phyloP scores from a whole-genome alignment of 2,113 vertebrate species.

The Pteruthius melanotis region DNA sequence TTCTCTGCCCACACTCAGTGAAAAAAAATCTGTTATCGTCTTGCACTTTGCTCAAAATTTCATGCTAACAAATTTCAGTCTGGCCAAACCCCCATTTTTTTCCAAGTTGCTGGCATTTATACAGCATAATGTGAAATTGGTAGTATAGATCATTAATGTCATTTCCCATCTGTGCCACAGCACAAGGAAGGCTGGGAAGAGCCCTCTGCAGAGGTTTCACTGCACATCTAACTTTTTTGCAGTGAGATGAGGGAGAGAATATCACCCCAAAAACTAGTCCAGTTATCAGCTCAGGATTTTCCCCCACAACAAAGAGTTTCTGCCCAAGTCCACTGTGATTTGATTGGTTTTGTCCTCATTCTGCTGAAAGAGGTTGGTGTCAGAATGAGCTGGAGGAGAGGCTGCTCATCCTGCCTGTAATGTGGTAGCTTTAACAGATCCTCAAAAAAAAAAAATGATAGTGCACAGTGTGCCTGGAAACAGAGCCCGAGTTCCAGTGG shows the following conservation, averaged over 20 bases:
- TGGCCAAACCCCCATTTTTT: background rate
- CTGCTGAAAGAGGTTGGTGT: background rate
- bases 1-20: background rate
- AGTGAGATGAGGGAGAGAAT: background rate
- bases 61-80: background rate
- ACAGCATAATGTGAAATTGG: background rate
- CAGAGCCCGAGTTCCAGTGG: background rate
- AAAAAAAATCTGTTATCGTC: background rate
- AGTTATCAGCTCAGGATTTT: background rate
- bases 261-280: background rate
- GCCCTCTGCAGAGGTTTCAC: background rate
- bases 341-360: background rate
- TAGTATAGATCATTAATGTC: background rate
- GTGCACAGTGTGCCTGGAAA: background rate
- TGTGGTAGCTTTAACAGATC: background rate
- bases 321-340: background rate
- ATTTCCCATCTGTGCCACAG: background rate
- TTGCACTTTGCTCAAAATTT: background rate
- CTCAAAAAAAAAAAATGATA: accelerated
- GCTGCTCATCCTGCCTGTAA: background rate
- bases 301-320: background rate
- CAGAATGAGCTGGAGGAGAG: background rate
- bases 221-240: background rate
- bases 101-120: background rate
- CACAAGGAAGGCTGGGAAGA: background rate